These are phyloP conservation scores for Drosophila truncata DNA, from an alignment of 1,140 invertebrate genomes.

Conservation along the genomic window DNA sequence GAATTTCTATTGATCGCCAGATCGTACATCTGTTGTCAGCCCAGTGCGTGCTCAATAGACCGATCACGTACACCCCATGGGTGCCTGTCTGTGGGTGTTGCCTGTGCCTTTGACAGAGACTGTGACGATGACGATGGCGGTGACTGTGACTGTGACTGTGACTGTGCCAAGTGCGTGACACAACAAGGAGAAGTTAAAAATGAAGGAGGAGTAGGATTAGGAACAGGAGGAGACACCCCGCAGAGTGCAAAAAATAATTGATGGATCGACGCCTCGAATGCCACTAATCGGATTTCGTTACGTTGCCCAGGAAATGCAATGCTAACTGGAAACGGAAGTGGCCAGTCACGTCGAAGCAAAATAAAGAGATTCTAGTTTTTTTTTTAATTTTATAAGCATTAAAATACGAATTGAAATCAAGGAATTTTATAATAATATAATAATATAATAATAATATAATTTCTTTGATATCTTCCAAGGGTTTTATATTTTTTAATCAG, in stretches of 20 bases:
- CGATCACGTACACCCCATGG: conserved; percentile 30
- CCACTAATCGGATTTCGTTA: conserved; percentile 41
- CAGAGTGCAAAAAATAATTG: conserved; percentile 71
- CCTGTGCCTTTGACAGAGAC: conserved; percentile 10
- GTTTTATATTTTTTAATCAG: too few relatives aligned
- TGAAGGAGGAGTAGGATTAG: not conserved
- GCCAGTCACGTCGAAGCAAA: conserved; percentile 73
- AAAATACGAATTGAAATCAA: too few relatives aligned
- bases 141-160: not conserved
- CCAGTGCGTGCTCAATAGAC: conserved; percentile 38
- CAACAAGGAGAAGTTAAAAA: conserved; percentile 30
- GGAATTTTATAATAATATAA: too few relatives aligned
- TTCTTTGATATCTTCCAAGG: too few relatives aligned
- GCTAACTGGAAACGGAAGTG: conserved; percentile 67
- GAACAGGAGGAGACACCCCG: conserved; percentile 6
- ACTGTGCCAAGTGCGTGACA: conserved; percentile 45
- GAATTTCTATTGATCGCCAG: conserved; percentile 21
- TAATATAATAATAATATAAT: too few relatives aligned
- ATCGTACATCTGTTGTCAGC: conserved; percentile 25
- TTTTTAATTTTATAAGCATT: too few relatives aligned
- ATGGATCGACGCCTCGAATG: conserved; percentile 50
- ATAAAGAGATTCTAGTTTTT: too few relatives aligned
- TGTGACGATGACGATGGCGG: not conserved
- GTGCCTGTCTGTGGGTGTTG: conserved; percentile 22
- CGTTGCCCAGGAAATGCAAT: conserved; percentile 8